These are phyloP conservation scores for Macrotis lagotis DNA, from an alignment of 2,113 vertebrate genomes.

Conservation along the genomic window DNA sequence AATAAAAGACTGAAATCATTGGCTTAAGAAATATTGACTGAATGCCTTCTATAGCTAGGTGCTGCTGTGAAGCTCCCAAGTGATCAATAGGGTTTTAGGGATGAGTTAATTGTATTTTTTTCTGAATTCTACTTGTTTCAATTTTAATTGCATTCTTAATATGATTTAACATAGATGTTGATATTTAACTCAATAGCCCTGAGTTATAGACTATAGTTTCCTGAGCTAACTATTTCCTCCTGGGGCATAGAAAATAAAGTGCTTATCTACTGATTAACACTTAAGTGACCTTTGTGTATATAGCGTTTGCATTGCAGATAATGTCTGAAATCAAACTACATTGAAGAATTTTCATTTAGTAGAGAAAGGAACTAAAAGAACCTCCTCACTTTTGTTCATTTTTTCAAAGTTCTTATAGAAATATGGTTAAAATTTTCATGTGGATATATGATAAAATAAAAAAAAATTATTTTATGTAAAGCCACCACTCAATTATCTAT, in stretches of 20 bases:
- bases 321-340: constrained; percentile 29
- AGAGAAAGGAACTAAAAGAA: neutral
- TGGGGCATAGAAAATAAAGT: constrained; percentile 13
- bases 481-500: neutral
- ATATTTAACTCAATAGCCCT: constrained; percentile 43
- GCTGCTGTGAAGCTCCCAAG: neutral
- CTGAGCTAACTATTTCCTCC: constrained; percentile 27
- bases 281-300: neutral
- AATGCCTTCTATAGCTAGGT: neutral
- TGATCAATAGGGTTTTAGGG: constrained; percentile 26
- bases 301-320: constrained; percentile 61
- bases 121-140: constrained; percentile 33
- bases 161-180: neutral
- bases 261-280: neutral
- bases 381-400: constrained; percentile 21
- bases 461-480: neutral
- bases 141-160: constrained; percentile 34
- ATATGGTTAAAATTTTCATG: neutral
- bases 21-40: constrained; percentile 7
- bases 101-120: neutral
- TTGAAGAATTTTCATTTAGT: constrained; percentile 11
- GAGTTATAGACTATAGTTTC: constrained; percentile 35
- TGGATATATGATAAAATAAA: neutral
- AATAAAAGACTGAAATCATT: neutral
- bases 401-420: neutral